Evolutionary conservation across 2,797 vertebrate genomes (phyloP).

Genomic region (Siniperca scherzeri): DNA sequence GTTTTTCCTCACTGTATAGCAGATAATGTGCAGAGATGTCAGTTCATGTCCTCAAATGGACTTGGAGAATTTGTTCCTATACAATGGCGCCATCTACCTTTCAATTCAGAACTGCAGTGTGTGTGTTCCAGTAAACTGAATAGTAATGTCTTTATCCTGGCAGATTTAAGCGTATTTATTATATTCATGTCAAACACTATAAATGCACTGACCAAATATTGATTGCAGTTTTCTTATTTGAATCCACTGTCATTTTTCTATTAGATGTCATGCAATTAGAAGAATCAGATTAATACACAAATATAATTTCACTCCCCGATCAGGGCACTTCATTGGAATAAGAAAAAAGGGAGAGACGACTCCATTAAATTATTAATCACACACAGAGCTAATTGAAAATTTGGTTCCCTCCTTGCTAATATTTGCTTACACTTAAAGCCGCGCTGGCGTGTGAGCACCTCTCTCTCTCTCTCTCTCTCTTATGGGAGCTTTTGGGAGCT

Average conservation of each 20-base stretch:
- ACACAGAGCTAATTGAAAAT: conserved; percentile 56
- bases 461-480: not conserved
- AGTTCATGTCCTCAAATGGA: not conserved
- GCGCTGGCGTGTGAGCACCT: conserved; percentile 12
- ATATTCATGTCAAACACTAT: not conserved
- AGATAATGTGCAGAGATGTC: no score
- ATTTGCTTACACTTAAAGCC: conserved; percentile 47
- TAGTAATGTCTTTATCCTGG: not conserved
- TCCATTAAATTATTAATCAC: conserved; percentile 60
- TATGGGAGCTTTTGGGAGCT: conserved; percentile 2
- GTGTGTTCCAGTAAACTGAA: not conserved
- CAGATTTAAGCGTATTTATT: not conserved
- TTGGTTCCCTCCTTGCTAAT: conserved; percentile 36
- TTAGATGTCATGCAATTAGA: conserved; percentile 42
- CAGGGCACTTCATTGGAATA: conserved; percentile 23
- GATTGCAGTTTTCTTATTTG: conserved; percentile 31
- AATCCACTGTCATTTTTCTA: conserved; percentile 1
- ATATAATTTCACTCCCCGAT: conserved; percentile 47
- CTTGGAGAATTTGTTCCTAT: not conserved
- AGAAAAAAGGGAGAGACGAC: conserved; percentile 18
- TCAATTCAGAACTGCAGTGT: conserved; percentile 22
- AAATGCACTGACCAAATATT: not conserved
- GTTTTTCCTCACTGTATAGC: not conserved
- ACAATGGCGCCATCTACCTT: conserved; percentile 56
- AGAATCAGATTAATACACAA: conserved; percentile 49